Conservation (phyloP, 2,113 vertebrate genomes). For the Dryoscopus gambensis region DNA sequence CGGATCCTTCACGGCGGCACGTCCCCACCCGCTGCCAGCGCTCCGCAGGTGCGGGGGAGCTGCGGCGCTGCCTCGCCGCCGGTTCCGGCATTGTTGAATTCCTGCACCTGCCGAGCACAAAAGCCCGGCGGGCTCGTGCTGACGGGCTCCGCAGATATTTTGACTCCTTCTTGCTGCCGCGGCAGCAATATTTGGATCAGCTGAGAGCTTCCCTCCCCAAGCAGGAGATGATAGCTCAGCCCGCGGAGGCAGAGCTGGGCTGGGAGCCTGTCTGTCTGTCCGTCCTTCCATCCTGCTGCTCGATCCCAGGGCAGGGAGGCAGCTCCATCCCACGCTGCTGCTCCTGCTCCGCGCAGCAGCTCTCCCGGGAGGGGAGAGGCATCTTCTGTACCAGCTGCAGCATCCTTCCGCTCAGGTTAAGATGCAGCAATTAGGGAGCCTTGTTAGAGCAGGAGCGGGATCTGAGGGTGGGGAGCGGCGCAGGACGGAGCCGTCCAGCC, state of each 20-base stretch:
- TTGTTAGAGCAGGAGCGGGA: neutral
- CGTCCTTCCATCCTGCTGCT: neutral
- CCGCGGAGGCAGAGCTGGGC: neutral
- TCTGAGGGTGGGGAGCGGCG: neutral
- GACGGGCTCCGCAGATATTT: slow-evolving; percentile 41
- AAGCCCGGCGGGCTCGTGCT: neutral
- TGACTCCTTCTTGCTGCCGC: neutral
- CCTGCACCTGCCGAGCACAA: slow-evolving; percentile 15
- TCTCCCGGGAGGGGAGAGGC: neutral
- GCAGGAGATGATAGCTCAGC: neutral
- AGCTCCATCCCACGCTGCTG: neutral
- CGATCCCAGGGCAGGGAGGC: neutral
- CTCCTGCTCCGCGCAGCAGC: neutral
- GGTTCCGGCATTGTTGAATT: neutral
- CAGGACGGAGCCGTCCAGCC: neutral
- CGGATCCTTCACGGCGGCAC: rapidly evolving
- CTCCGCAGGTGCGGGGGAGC: neutral
- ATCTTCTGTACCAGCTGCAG: neutral
- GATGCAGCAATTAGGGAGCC: slow-evolving; percentile 6
- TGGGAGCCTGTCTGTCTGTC: neutral
- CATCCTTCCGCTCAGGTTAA: neutral
- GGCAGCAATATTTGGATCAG: slow-evolving; percentile 36
- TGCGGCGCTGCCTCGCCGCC: neutral
- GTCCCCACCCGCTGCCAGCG: neutral
- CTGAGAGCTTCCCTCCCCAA: neutral